Evolutionary conservation across 2,797 vertebrate species (phyloP), one percentile per base, ranked within the genome.

Genomic region (Geotrypetes seraphini): DNA sequence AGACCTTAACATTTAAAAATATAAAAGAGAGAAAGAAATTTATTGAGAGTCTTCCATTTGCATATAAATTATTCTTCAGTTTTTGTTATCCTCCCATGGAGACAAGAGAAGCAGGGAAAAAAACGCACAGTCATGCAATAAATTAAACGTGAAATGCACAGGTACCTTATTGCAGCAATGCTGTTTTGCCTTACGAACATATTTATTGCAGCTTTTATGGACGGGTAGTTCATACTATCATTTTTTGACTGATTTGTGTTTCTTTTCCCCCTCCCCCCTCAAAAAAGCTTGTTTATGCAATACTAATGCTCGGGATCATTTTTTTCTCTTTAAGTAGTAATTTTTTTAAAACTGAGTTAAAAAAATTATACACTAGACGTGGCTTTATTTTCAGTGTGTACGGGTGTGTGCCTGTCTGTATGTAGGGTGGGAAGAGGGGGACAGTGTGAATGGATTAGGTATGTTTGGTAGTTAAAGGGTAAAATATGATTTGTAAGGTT

Each of bases 141-240:
- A 64, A 69, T 69, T 82, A 83, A 85, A 85, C 81, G 82, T 86
- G 83, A 87, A 87, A 88, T 83, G 81, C 89, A 85, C 81, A 89
- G 69, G 78, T 77, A 69, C 84, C 75, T 84, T 92, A 93, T 92
- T 93, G 90, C 90, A 85, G 82, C 75, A 81, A 89, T 64, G 63
- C 65, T 71, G 44, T 52, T 58, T 59, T 66, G 60, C 48, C 75
- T 68, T 72, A 63, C 75, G 81, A 73, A 70, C 53, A 52, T 59
- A 66, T 78, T 71, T 73, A 73, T 78, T 73, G 80, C 81, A 82
- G 76, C 63, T 53, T 31, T 60, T 50, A 51, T 57, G 64, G 61
- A 62, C 67, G 68, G 64, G 60, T 52, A 42, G 38, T 40, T 29
- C 31, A 46, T 25, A 34, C 38, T 41, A 39, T 47, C 43, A 28